Conservation (phyloP, 2,113 vertebrate species). For the Erythrolamprus reginae region DNA sequence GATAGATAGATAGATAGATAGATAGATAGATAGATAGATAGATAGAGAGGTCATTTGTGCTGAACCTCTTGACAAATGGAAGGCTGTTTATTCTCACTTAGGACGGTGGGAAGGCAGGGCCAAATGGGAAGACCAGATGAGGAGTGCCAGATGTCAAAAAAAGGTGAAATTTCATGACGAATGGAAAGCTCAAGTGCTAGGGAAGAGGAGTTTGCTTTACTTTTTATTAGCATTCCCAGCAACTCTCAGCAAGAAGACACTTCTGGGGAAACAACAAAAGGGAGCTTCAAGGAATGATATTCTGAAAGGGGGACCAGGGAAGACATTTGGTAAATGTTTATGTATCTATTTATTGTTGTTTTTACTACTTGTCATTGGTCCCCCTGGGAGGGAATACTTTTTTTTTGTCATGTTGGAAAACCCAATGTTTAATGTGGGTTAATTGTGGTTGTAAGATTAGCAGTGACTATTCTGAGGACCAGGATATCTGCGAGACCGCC, state of each 20-base stretch:
- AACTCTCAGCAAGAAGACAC: conserved; percentile 1
- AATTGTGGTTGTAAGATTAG: not conserved
- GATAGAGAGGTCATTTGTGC: not conserved
- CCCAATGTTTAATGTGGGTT: not conserved
- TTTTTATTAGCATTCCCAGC: conserved; percentile 35
- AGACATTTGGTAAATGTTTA: conserved; percentile 39
- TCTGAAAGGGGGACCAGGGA: conserved; percentile 10
- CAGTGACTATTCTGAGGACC: not conserved
- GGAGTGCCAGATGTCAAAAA: conserved; percentile 49
- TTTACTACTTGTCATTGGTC: conserved; percentile 14
- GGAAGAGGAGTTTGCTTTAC: conserved; percentile 14
- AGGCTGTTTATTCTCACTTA: not conserved
- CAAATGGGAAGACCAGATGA: conserved; percentile 41
- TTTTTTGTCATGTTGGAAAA: not conserved
- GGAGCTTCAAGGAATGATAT: conserved; percentile 14
- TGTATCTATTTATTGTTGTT: conserved; percentile 8
- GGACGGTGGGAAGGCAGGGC: not conserved
- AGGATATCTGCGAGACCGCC: no score
- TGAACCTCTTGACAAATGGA: not conserved
- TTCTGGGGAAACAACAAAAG: conserved; percentile 32
- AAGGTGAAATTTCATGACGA: conserved; percentile 21
- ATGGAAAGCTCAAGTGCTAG: not conserved
- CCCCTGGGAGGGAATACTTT: conserved; percentile 9
- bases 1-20: no score
- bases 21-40: no score